Base-by-base conservation (phyloP, 2,113 vertebrate species). In the Pithys albifrons region DNA sequence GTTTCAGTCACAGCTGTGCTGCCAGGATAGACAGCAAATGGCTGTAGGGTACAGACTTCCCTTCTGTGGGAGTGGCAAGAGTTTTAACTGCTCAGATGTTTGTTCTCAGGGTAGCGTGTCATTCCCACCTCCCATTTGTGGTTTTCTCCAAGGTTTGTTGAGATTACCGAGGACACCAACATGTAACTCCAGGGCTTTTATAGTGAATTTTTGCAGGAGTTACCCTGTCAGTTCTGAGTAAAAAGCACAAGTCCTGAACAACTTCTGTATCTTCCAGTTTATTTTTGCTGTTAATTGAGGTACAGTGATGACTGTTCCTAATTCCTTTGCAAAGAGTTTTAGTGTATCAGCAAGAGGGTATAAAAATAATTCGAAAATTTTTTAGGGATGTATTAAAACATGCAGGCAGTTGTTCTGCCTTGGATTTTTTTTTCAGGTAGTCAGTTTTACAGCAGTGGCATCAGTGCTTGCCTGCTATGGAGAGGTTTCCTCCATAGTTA, bases 271-370 rank as follows among this genome's bases (percentile, higher is more conserved):
- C 71, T 88, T 25, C 33, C 22, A 46, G 3, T 54, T 73, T 65
- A 23, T 61, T 92, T 83, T 58, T 91, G 59, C 55, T 89, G 15
- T 58, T 72, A 69, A 27, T 57, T 73, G 51, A 62, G 14, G 16
- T 84, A 20, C 43, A 58, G 3, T 27, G 28, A 33, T 69, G 27
- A n/a, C 19, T 45, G 7, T 64, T 92, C 37, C 73, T n/a, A 15
- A 41, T 71, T 37, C 48, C 46, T 51, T 12, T 51, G n/a, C n/a
- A 46, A 29, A 31, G 23, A 13, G 25, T 61, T 89, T 48, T 69
- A 81, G 12, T 4, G 0, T 41, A 37, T 81, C n/a, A 54, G 12
- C 43, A 94, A 43, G 48, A 27, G 10, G 9, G 0, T 83, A 3
- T 58, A 74, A 91, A 69, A 78, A 39, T 20, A 71, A n/a, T 13